Base-by-base conservation (phyloP, 2,888 invertebrate genomes). In the Drosophila aldrichi region DNA sequence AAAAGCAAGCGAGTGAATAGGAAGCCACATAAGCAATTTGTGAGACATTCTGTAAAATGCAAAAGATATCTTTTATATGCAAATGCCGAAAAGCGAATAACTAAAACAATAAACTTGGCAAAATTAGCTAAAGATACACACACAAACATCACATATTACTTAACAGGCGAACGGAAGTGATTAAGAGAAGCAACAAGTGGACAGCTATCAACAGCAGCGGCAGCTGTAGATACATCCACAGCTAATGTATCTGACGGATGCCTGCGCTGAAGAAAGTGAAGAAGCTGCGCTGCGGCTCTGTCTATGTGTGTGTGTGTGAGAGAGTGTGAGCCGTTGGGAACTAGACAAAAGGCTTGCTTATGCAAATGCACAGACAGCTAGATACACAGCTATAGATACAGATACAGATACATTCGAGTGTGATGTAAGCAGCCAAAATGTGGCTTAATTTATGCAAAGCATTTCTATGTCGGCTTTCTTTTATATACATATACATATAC, bases 161-260 rank as follows among this genome's bases (percentile, higher is more conserved):
- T 70, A 84, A 84, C 82, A 63, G 59, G 56, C 70, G 81, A 88
- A 78, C 89, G 83, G 89, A 84, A 88, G 83, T 83, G 78, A 88
- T 84, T 88, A 84, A 71, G 84, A 78, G 73, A 70, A 66, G 70
- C 84, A 69, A 62, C 79, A 77, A 76, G 66, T 79, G 60, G 58
- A 58, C 63, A 65, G 64, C 52, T 36, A 51, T 43, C 63, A 71
- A 36, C 65, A 57, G 36, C 49, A 56, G 32, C 32, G 3, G 34
- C 49, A 49, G 32, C 49, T 49, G 34, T 34, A 49, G 32, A 32
- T 49, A 62, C 62, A 62, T 56, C 36, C 60, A 55, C 79, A 29
- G 63, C 71, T 67, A 68, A 68, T 69, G 69, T 71, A 71, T 71
- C 63, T 69, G 40, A 70, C 69, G 70, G 70, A 61, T 70, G 46